Percentiles rank a stretch among this genome's conserved stretches.
Conservation (phyloP, 2,888 invertebrate genomes). For the Micropterix aruncella region DNA sequence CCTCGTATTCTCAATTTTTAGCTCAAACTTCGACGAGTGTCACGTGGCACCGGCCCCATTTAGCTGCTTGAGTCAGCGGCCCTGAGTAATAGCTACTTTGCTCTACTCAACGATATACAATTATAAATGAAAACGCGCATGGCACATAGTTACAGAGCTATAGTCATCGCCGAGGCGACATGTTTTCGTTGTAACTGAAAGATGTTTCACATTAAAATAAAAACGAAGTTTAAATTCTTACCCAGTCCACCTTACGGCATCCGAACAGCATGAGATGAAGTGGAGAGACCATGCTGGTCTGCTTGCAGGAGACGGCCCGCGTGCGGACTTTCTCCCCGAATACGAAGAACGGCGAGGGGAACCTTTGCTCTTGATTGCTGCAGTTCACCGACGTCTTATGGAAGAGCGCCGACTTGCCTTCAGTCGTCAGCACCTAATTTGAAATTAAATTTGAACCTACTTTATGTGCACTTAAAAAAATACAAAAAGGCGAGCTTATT, state of each 20-base stretch:
- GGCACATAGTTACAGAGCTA: too few species aligned
- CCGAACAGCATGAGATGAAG: constrained; percentile 87
- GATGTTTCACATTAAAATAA: neutral
- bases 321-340: constrained; percentile 98
- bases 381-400: constrained; percentile 97
- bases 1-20: too few species aligned
- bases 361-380: constrained; percentile 65
- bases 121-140: too few species aligned
- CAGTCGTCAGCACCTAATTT: constrained; percentile 78
- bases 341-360: constrained; percentile 91
- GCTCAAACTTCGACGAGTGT: too few species aligned
- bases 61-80: too few species aligned
- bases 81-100: too few species aligned
- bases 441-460: too few species aligned
- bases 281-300: constrained; percentile 87
- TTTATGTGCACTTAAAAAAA: too few species aligned
- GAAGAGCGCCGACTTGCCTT: constrained; percentile 86
- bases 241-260: constrained; percentile 72
- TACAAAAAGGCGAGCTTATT: too few species aligned
- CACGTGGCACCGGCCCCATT: too few species aligned
- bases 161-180: too few species aligned
- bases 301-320: constrained; percentile 90
- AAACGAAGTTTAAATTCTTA: constrained; percentile 15
- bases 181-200: neutral
- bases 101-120: too few species aligned